Percentiles rank a stretch among this genome's conserved stretches.
These are phyloP conservation scores for Drosophila ficusphila DNA, from an alignment of 1,140 invertebrate genomes.

Conservation along the genomic window DNA sequence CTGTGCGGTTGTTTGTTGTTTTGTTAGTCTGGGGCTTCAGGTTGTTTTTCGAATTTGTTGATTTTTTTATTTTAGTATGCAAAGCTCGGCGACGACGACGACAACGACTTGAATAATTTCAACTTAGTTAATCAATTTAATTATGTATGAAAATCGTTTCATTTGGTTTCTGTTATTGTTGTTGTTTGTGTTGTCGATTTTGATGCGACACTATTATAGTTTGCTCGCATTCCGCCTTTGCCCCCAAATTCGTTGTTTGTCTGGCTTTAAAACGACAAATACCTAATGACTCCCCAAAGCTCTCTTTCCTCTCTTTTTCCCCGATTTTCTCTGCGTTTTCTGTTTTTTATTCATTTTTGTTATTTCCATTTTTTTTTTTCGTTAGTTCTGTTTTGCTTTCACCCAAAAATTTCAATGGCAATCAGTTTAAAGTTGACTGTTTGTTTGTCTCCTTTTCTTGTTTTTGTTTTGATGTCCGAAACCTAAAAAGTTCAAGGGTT, in stretches of 20 bases:
- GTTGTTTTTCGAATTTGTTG: conserved; percentile 7
- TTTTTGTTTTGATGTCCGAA: conserved; percentile 5
- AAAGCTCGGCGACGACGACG: conserved; percentile 31
- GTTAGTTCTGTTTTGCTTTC: conserved; percentile 18
- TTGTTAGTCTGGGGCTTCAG: conserved; percentile 13
- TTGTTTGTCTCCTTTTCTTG: conserved; percentile 6
- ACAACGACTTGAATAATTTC: conserved; percentile 48
- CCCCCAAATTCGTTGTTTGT: background rate
- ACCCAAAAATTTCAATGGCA: conserved; percentile 31
- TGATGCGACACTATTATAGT: conserved; percentile 36
- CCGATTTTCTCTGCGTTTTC: background rate
- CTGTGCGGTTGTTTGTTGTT: background rate
- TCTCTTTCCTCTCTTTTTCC: background rate
- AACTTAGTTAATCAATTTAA: conserved; percentile 58
- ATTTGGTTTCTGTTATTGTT: conserved; percentile 28
- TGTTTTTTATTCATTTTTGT: background rate
- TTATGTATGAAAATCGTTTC: conserved; percentile 58
- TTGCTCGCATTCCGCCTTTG: conserved; percentile 17
- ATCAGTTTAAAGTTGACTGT: conserved; percentile 11
- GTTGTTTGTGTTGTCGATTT: conserved; percentile 2
- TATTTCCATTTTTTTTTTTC: background rate
- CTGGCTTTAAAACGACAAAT: conserved; percentile 7
- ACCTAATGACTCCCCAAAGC: background rate
- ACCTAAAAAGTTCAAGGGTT: conserved; percentile 16
- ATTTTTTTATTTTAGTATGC: conserved; percentile 39